These are phyloP conservation scores for Arion vulgaris DNA, from an alignment of 1,140 invertebrate genomes.

Conservation along the genomic window DNA sequence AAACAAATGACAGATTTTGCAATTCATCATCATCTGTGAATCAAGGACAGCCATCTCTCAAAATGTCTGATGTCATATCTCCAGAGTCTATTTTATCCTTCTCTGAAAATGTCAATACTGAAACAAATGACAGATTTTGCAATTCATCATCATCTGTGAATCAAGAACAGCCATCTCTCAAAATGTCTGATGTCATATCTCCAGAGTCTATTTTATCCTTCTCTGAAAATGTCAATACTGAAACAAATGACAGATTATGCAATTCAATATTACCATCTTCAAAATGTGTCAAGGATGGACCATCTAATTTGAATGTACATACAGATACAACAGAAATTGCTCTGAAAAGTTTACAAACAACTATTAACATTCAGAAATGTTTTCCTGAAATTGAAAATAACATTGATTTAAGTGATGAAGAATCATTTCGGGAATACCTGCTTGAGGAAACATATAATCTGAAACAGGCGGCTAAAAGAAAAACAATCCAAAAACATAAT, in stretches of 20 bases:
- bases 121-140: neutral
- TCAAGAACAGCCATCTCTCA: too few relatives aligned
- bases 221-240: neutral
- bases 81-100: neutral
- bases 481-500: neutral
- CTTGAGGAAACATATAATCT: neutral
- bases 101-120: neutral
- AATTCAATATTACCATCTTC: too few relatives aligned
- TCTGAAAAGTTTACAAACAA: neutral
- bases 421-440: neutral
- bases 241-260: neutral
- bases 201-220: neutral
- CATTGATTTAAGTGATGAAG: neutral
- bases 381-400: neutral
- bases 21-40: too few relatives aligned
- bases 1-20: too few relatives aligned
- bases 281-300: too few relatives aligned
- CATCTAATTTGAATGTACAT: too few relatives aligned
- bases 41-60: too few relatives aligned
- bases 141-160: too few relatives aligned
- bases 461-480: neutral
- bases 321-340: neutral
- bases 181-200: neutral
- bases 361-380: neutral
- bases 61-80: neutral